Conservation (phyloP, 1,140 invertebrate genomes). For the Tetramorium simillimum region DNA sequence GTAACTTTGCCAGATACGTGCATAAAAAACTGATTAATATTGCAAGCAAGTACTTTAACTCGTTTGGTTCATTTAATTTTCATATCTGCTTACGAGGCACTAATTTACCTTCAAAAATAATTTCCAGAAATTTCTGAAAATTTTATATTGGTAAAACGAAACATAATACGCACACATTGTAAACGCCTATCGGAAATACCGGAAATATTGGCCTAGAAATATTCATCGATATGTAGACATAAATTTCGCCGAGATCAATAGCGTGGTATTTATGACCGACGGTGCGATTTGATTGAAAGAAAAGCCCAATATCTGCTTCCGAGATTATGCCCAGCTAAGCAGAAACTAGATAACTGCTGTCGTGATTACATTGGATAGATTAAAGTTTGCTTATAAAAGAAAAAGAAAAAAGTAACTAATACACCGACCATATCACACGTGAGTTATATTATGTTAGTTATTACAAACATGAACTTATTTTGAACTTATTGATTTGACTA, state of each 20-base stretch:
- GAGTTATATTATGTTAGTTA: neutral
- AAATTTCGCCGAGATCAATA: neutral
- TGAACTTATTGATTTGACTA: neutral
- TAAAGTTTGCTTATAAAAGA: neutral
- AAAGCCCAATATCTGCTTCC: neutral
- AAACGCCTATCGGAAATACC: neutral
- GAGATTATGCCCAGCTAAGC: constrained; percentile 8
- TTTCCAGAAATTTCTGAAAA: neutral
- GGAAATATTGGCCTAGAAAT: neutral
- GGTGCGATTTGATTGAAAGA: neutral
- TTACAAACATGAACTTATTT: neutral
- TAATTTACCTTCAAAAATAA: constrained; percentile 38
- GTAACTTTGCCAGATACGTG: neutral
- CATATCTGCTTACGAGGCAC: constrained; percentile 31
- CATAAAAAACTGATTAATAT: constrained; percentile 59
- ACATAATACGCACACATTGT: neutral
- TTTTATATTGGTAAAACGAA: neutral
- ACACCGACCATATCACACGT: too few relatives aligned
- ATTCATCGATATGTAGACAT: neutral
- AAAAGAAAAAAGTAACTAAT: neutral
- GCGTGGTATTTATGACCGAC: neutral
- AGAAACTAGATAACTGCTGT: constrained; percentile 4
- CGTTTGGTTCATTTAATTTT: neutral
- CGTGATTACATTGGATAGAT: neutral
- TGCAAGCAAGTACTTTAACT: constrained; percentile 24